These are phyloP conservation scores for Drosophila anceps DNA, from an alignment of 2,888 invertebrate species.

Conservation along the genomic window DNA sequence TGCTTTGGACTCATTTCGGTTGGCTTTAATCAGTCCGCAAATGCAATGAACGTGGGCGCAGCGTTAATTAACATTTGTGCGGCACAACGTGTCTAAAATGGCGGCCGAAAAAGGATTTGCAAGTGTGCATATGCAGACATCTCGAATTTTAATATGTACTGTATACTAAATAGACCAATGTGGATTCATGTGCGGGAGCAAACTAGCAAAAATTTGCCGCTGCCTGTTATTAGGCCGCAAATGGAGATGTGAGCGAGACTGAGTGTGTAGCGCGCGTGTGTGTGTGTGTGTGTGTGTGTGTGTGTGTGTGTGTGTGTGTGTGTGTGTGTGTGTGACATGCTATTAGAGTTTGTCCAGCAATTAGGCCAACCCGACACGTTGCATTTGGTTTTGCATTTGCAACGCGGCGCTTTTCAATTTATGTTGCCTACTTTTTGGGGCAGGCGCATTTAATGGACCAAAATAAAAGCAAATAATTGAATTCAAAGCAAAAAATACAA, in stretches of 20 bases:
- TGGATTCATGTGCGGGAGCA: neutral
- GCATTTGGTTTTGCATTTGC: conserved; percentile 21
- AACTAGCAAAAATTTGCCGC: neutral
- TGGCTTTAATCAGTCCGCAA: conserved; percentile 44
- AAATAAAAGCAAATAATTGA: conserved; percentile 18
- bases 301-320: neutral
- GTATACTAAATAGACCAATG: neutral
- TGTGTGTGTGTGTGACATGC: conserved; percentile 5
- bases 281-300: neutral
- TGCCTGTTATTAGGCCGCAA: conserved; percentile 8
- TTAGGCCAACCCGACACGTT: conserved; percentile 29
- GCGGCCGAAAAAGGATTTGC: neutral
- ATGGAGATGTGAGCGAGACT: neutral
- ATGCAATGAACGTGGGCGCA: conserved; percentile 31
- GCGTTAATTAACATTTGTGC: conserved; percentile 42
- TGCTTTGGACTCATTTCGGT: conserved; percentile 7
- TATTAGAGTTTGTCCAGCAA: conserved; percentile 21
- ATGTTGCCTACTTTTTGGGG: conserved; percentile 40
- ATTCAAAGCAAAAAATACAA: neutral
- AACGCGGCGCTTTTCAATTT: conserved; percentile 15
- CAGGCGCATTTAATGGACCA: conserved; percentile 7
- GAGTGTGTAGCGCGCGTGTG: conserved; percentile 1
- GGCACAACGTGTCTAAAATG: conserved; percentile 11
- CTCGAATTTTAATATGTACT: neutral
- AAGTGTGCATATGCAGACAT: neutral